Percentiles rank a stretch among this genome's conserved stretches.
Conservation (phyloP, 2,888 invertebrate species). For the Chymomyza fuscimana region DNA sequence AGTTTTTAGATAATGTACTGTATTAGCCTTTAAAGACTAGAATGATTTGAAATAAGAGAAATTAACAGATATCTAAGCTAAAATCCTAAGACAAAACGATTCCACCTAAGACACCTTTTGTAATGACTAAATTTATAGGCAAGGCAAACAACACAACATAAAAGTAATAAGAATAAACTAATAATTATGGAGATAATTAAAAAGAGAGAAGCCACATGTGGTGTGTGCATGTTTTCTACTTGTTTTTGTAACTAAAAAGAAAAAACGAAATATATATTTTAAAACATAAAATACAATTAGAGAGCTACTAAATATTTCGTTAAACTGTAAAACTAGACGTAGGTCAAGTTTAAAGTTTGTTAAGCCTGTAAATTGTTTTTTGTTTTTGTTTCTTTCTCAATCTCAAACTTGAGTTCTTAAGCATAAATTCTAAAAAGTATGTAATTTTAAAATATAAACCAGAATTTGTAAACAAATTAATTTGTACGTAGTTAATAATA, state of each 20-base stretch:
- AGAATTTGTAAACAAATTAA: constrained; percentile 53
- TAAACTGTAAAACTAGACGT: background rate
- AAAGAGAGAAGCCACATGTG: constrained; percentile 26
- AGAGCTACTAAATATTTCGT: constrained; percentile 23
- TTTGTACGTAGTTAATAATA: constrained; percentile 65
- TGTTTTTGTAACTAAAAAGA: constrained; percentile 35
- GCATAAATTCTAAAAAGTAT: constrained; percentile 30
- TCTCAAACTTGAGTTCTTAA: constrained; percentile 29
- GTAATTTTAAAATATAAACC: constrained; percentile 33
- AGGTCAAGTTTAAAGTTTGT: constrained; percentile 46
- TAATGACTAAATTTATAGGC: constrained; percentile 63
- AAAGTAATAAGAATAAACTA: constrained; percentile 30
- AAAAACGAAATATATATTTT: constrained; percentile 2
- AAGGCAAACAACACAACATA: constrained; percentile 39
- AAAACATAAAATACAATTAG: constrained; percentile 21
- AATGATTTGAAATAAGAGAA: constrained; percentile 71
- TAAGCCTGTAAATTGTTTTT: constrained; percentile 54
- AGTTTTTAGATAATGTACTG: constrained; percentile 8
- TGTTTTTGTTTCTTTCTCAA: constrained; percentile 42
- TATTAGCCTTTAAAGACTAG: constrained; percentile 66
- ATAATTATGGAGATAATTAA: constrained; percentile 32
- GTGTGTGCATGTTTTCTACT: constrained; percentile 50
- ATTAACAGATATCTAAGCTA: constrained; percentile 65
- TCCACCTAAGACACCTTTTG: constrained; percentile 73
- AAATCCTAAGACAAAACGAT: constrained; percentile 74